These are phyloP conservation scores for Hestina assimilis DNA, from an alignment of 1,140 invertebrate genomes.

Conservation along the genomic window DNA sequence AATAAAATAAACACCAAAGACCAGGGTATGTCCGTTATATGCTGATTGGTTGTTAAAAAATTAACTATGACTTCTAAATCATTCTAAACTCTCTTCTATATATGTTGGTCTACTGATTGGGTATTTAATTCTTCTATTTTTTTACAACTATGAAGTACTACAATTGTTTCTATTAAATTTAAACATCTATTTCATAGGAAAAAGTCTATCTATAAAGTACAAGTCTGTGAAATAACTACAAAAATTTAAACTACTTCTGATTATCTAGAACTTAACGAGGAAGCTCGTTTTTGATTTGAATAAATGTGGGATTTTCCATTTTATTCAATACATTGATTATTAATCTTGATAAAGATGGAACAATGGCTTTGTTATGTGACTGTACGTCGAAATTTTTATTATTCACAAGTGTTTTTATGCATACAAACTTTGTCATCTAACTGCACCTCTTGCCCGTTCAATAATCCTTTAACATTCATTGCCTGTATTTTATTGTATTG, in stretches of 20 bases:
- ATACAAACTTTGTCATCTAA: no score
- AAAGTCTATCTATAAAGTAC: no score
- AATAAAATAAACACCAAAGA: conserved; percentile 36
- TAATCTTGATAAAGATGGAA: neutral
- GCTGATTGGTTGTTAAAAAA: conserved; percentile 1
- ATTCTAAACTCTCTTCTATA: no score
- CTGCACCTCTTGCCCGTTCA: no score
- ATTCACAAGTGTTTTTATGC: no score
- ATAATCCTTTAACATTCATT: no score
- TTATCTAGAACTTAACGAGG: no score
- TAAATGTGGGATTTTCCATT: conserved; percentile 1
- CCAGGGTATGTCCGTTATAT: conserved; percentile 27
- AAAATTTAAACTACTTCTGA: no score
- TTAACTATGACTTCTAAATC: neutral
- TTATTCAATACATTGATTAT: conserved; percentile 2
- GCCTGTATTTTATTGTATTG: no score
- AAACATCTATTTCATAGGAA: neutral
- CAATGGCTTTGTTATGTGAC: neutral
- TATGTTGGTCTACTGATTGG: no score
- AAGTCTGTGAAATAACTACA: no score
- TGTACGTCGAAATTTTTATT: neutral
- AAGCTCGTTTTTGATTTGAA: neutral
- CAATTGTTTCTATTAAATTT: neutral
- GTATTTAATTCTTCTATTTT: no score
- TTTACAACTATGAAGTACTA: neutral